Evolutionary conservation across 1,140 invertebrate species (phyloP), one percentile per base, ranked within the genome.

Genomic region (Aphidius ervi): DNA sequence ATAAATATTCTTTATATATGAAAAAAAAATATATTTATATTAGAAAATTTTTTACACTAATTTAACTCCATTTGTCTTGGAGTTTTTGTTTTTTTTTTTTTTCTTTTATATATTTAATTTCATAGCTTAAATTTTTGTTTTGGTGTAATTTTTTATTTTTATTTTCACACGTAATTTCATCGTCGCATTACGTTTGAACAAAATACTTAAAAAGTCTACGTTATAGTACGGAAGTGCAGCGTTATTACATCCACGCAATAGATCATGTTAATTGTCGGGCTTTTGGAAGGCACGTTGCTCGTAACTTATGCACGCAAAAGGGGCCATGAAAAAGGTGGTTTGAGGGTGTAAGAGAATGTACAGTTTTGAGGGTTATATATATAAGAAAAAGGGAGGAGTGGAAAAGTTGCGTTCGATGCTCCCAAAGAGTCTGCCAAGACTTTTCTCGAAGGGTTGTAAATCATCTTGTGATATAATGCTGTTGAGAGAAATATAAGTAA

Each of bases 161-260:
- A 31, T 31, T 31, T 31, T 31, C 4, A 31, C 23, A 31, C 23
- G 23, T 31, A 31, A 31, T 31, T 31, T 31, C 23, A 31, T 31
- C 4, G 23, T 31, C 23, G 23, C 23, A 31, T 31, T 31, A 31
- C 23, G 23, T 31, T 31, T 31, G 4, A 31, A 31, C 4, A 31
- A 31, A 31, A 31, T 31, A 31, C 23, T 31, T 31, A 31, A 31
- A 31, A 31, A 31, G 23, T 31, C 23, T 31, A 31, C 4, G 23
- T 31, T 31, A 31, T 31, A 31, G 65, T 65, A 55, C 60, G 67
- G 68, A 66, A 70, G 57, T 70, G 64, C 59, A 63, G 68, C 68
- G 73, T 74, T 75, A 75, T 75, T 74, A 75, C 74, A 71, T 72
- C 64, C 68, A 68, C 60, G 67, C 72, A 66, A 74, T 76, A 76